Evolutionary conservation across 2,797 vertebrate genomes (phyloP).

Genomic region (Vespertilio murinus): DNA sequence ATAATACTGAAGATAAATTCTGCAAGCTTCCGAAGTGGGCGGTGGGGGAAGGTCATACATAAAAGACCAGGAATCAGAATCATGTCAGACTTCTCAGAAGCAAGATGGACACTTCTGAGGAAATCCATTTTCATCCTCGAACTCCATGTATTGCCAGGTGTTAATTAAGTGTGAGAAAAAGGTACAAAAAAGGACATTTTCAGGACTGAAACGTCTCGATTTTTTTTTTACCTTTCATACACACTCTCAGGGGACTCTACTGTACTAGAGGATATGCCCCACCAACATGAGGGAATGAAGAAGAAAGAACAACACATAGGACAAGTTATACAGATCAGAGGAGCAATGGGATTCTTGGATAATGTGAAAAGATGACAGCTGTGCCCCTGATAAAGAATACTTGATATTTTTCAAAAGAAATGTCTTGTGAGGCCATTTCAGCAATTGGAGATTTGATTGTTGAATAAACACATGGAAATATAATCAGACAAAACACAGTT

Average conservation of each 20-base stretch:
- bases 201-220: not conserved
- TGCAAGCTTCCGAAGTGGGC: not conserved
- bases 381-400: not conserved
- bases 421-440: not conserved
- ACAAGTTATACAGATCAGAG: not conserved
- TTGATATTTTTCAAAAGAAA: not conserved
- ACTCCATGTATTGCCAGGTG: not conserved
- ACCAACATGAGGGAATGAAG: not conserved
- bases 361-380: not conserved
- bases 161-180: not conserved
- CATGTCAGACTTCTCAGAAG: not conserved
- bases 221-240: not conserved
- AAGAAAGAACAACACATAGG: not conserved
- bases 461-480: not conserved
- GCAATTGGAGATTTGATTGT: not conserved
- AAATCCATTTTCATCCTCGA: not conserved
- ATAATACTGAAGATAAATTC: conserved; percentile 7
- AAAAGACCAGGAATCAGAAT: conserved; percentile 11
- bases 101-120: not conserved
- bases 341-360: not conserved
- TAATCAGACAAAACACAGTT: not conserved
- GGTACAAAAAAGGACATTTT: not conserved
- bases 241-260: not conserved
- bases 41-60: not conserved
- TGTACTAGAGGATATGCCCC: not conserved